Conservation (phyloP, 2,797 vertebrate genomes). For the Heteromormyrus szaboi region DNA sequence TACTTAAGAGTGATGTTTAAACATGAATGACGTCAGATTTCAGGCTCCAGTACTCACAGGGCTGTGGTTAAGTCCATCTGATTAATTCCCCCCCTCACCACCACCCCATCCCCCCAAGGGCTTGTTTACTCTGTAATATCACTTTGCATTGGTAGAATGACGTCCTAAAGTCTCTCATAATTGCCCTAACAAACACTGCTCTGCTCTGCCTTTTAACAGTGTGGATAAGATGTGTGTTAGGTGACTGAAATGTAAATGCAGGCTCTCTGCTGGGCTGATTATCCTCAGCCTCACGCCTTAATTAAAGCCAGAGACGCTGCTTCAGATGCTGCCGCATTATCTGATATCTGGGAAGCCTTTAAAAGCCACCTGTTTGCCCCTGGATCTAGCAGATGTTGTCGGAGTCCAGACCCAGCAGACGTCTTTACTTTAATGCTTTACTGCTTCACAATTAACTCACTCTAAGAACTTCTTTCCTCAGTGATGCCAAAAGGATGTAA, state of each 20-base stretch:
- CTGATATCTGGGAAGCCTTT: background rate
- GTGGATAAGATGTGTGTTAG: background rate
- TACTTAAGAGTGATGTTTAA: background rate
- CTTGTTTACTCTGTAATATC: background rate
- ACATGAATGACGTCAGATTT: background rate
- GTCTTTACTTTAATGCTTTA: background rate
- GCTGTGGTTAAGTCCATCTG: background rate
- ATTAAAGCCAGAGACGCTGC: background rate
- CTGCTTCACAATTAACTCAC: background rate
- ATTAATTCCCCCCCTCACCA: background rate
- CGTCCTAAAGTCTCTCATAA: background rate
- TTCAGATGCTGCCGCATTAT: background rate
- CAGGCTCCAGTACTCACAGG: background rate
- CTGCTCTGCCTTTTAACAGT: background rate
- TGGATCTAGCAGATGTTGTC: background rate
- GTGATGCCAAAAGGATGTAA: background rate
- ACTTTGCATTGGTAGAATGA: background rate
- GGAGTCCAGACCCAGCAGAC: background rate
- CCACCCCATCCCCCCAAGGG: background rate
- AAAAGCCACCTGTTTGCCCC: constrained; percentile 7
- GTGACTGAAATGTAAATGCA: background rate
- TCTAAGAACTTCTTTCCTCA: background rate
- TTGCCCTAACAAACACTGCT: background rate
- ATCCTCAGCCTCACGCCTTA: background rate
- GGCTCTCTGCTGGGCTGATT: background rate